Conservation (phyloP, 2,888 invertebrate species). For the Mycalesis mineus region DNA sequence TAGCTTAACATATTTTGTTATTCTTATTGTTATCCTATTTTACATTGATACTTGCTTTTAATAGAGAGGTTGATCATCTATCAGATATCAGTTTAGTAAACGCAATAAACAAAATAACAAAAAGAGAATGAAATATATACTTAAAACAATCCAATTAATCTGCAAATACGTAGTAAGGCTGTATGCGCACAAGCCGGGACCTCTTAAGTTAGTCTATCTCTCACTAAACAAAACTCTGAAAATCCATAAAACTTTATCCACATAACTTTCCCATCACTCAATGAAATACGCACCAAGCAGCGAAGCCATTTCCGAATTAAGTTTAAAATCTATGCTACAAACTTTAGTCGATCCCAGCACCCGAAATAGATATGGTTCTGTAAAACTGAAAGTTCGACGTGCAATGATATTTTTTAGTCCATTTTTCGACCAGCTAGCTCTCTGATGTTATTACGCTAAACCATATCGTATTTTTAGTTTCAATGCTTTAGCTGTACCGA, state of each 20-base stretch:
- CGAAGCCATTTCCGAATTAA: constrained; percentile 8
- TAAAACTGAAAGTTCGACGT: constrained; percentile 12
- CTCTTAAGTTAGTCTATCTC: background rate
- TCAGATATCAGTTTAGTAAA: no score
- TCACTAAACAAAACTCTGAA: constrained; percentile 1
- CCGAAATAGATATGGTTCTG: constrained; percentile 8
- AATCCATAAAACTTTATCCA: background rate
- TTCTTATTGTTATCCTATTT: no score
- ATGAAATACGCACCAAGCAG: constrained; percentile 5
- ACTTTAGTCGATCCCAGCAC: constrained; percentile 11
- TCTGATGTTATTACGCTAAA: constrained; percentile 24
- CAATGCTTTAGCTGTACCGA: constrained; percentile 5
- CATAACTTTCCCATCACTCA: constrained; percentile 1
- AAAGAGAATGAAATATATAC: no score
- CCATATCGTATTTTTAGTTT: constrained; percentile 22
- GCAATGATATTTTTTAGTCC: constrained; percentile 3
- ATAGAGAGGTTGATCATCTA: no score
- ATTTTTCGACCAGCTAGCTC: constrained; percentile 12
- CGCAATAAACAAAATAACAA: no score
- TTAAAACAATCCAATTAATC: background rate
- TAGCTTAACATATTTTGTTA: no score
- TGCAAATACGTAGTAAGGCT: background rate
- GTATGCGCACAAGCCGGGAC: background rate
- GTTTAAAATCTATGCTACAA: constrained; percentile 9
- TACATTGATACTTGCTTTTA: no score